Conservation (phyloP, 2,113 vertebrate species). For the Hiodon alosoides region DNA sequence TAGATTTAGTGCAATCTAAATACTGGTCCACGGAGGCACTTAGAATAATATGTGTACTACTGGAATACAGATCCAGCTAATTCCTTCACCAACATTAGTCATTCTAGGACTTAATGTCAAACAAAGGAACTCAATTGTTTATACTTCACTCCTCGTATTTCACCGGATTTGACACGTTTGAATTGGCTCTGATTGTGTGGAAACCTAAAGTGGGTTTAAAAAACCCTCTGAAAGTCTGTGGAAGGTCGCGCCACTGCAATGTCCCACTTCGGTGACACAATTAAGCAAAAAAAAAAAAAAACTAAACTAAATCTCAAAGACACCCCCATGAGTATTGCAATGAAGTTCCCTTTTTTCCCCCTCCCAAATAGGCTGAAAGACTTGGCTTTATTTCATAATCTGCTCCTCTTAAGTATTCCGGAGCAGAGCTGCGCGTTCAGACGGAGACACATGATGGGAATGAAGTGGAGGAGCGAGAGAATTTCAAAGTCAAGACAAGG, state of each 20-base stretch:
- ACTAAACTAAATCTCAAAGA: constrained; percentile 35
- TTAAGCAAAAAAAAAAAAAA: constrained; percentile 52
- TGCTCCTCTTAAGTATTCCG: constrained; percentile 30
- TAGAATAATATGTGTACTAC: too few species aligned
- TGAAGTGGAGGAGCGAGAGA: constrained; percentile 19
- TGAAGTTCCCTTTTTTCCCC: constrained; percentile 20
- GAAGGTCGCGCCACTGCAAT: constrained; percentile 55
- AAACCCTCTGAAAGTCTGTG: constrained; percentile 31
- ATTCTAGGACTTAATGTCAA: too few species aligned
- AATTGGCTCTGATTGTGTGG: neutral
- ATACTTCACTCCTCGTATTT: neutral
- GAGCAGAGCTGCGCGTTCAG: constrained; percentile 24
- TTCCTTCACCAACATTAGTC: too few species aligned
- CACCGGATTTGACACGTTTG: too few species aligned
- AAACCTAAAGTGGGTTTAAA: neutral
- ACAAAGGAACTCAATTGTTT: too few species aligned
- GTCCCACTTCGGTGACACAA: constrained; percentile 65
- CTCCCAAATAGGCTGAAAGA: constrained; percentile 47
- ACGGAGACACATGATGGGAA: constrained; percentile 32
- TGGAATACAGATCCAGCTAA: too few species aligned
- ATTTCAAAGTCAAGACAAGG: constrained; percentile 33
- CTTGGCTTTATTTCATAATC: constrained; percentile 44
- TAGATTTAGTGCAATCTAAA: too few species aligned
- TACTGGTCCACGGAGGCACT: too few species aligned
- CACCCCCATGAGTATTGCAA: constrained; percentile 26